Evolutionary conservation across 2,888 invertebrate genomes (phyloP).

Genomic region (Oligia strigilis): DNA sequence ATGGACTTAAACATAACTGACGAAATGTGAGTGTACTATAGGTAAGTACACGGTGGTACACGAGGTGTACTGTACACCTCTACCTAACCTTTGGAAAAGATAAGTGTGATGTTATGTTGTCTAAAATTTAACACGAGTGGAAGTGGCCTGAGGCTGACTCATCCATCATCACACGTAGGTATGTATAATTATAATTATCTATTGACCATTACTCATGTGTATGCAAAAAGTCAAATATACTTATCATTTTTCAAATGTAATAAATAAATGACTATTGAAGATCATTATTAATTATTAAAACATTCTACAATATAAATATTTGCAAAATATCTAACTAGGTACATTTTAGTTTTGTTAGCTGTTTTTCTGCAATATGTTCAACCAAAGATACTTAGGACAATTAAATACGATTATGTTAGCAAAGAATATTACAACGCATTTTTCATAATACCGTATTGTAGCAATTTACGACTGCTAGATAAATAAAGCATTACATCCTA

Average conservation of each 20-base stretch:
- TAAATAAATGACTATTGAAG: not conserved
- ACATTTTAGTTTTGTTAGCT: not conserved
- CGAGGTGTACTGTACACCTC: not conserved
- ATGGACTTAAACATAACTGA: not conserved
- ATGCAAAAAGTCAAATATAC: not conserved
- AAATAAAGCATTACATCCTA: not conserved
- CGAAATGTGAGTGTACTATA: too few relatives aligned
- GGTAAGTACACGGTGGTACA: not conserved
- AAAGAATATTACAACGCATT: slow-evolving; percentile 4
- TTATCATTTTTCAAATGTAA: slow-evolving; percentile 6
- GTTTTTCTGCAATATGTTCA: not conserved
- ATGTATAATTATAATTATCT: not conserved
- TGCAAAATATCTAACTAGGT: not conserved
- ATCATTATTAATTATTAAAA: not conserved
- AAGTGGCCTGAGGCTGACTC: not conserved
- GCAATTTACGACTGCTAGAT: not conserved
- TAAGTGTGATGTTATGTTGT: too few relatives aligned
- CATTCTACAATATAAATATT: not conserved
- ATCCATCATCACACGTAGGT: not conserved
- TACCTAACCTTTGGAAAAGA: not conserved
- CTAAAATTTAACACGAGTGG: not conserved
- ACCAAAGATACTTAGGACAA: slow-evolving; percentile 10
- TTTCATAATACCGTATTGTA: slow-evolving; percentile 10
- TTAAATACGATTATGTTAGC: not conserved
- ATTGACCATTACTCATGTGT: not conserved